Conservation (phyloP, 2,888 invertebrate species). For the Tuta absoluta region DNA sequence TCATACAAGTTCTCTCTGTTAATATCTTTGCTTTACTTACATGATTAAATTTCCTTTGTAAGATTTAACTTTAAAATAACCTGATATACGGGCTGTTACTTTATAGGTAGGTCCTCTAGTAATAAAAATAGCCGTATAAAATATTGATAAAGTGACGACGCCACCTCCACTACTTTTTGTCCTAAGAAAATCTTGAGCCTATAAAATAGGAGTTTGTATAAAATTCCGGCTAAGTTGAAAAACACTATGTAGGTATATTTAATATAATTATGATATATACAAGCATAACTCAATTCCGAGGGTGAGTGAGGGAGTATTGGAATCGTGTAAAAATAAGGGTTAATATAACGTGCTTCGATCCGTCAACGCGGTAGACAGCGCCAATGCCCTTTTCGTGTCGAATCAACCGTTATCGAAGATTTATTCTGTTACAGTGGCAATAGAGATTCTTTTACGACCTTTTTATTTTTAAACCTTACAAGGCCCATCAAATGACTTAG, state of each 20-base stretch:
- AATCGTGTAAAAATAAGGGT: constrained; percentile 33
- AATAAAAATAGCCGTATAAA: no score
- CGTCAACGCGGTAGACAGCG: constrained; percentile 43
- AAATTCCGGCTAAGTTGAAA: no score
- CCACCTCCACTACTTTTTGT: no score
- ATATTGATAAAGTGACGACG: no score
- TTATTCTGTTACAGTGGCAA: constrained; percentile 42
- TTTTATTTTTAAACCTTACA: constrained; percentile 42
- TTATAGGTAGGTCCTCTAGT: no score
- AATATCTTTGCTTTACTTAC: neutral
- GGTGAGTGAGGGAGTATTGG: constrained; percentile 21
- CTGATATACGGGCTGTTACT: no score
- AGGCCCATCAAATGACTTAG: neutral
- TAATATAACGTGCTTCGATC: constrained; percentile 36
- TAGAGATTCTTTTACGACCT: constrained; percentile 35
- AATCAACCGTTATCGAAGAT: constrained; percentile 50
- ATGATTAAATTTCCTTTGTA: neutral
- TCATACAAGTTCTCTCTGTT: neutral
- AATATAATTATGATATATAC: constrained; percentile 24
- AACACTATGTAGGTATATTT: no score
- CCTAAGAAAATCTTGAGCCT: no score
- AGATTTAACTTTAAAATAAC: neutral
- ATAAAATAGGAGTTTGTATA: no score
- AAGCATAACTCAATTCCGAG: constrained; percentile 8
- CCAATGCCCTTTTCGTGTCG: constrained; percentile 49